Conservation (phyloP, 2,113 vertebrate genomes). For the Eclectus roratus region DNA sequence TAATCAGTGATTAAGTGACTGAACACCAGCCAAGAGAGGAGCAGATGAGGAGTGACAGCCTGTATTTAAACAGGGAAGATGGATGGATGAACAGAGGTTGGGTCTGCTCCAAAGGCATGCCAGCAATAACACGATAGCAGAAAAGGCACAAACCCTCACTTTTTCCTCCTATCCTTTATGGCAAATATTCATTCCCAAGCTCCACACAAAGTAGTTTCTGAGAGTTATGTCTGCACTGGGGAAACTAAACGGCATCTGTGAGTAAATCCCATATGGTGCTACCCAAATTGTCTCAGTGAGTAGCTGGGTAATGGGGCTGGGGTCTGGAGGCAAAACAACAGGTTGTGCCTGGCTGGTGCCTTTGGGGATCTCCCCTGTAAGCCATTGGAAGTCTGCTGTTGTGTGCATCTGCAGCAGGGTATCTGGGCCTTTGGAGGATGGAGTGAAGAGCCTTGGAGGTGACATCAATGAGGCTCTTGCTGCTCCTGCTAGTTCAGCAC, state of each 20-base stretch:
- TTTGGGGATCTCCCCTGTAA: neutral
- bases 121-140: neutral
- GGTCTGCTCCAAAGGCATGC: neutral
- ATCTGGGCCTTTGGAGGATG: fast-evolving
- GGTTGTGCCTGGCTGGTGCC: neutral
- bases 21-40: neutral
- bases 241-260: neutral
- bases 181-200: neutral
- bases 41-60: neutral
- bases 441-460: too few relatives aligned
- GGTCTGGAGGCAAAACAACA: neutral
- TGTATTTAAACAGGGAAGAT: neutral
- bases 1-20: neutral
- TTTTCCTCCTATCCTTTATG: neutral
- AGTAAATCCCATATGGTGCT: neutral
- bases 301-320: neutral
- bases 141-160: neutral
- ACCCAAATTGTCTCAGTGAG: neutral
- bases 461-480: neutral
- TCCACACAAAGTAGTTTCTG: neutral
- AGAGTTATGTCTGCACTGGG: neutral
- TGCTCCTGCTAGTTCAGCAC: neutral
- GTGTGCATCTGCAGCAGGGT: too few relatives aligned
- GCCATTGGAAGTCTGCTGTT: neutral
- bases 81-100: neutral